A percentile compares a stretch with the other conserved stretches of the same genome.
phyloP scores from a whole-genome alignment of 2,888 invertebrate genomes.

The Anticlea derivata region DNA sequence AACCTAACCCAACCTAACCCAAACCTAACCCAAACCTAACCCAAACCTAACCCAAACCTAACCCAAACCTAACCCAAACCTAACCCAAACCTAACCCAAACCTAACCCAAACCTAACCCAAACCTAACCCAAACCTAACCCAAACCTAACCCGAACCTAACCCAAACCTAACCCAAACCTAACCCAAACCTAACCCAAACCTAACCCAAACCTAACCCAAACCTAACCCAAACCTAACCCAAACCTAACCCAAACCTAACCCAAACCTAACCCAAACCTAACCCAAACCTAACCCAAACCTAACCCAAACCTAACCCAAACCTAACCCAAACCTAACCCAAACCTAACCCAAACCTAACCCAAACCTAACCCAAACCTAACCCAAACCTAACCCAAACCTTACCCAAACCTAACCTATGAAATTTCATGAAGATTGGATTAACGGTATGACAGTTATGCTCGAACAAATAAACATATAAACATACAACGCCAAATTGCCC shows the following conservation, averaged over 20 bases:
- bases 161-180: slow-evolving; percentile 18
- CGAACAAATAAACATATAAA: too few relatives aligned
- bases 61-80: slow-evolving; percentile 16
- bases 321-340: background rate
- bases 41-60: slow-evolving; percentile 16
- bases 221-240: slow-evolving; percentile 17
- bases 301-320: slow-evolving; percentile 9
- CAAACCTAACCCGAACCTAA: too few relatives aligned
- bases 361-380: background rate
- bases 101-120: slow-evolving; percentile 16
- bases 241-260: slow-evolving; percentile 14
- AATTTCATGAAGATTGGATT: too few relatives aligned
- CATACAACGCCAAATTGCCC: too few relatives aligned
- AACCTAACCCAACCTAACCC: slow-evolving; percentile 16
- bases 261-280: slow-evolving; percentile 8
- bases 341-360: slow-evolving; percentile 18
- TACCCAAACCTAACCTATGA: slow-evolving; percentile 15
- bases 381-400: slow-evolving; percentile 8
- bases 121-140: slow-evolving; percentile 18
- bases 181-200: slow-evolving; percentile 14
- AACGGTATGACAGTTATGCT: too few relatives aligned
- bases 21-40: slow-evolving; percentile 16
- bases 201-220: slow-evolving; percentile 13
- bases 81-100: slow-evolving; percentile 17
- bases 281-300: slow-evolving; percentile 9